Percentiles rank a stretch among this genome's conserved stretches.
These are phyloP conservation scores for Ammodytes marinus DNA, from an alignment of 2,113 vertebrate species.

Conservation along the genomic window DNA sequence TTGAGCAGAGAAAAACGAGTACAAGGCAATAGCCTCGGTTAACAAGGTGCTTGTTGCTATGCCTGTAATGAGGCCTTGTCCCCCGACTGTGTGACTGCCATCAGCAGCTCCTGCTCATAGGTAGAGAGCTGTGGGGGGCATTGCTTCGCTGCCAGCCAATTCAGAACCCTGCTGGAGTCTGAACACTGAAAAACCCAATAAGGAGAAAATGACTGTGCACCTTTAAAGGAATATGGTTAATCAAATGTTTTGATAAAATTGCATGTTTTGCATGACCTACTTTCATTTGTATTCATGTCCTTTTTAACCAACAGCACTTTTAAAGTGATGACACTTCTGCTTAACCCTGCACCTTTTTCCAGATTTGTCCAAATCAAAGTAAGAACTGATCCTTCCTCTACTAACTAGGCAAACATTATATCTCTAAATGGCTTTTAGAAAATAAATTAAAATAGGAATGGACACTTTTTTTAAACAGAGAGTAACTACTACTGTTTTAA, in stretches of 20 bases:
- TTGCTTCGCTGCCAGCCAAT: conserved; percentile 43
- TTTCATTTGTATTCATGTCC: neutral
- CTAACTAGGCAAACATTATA: too few species aligned
- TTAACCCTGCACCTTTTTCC: neutral
- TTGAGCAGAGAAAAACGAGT: neutral
- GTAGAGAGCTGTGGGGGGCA: conserved; percentile 16
- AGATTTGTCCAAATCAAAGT: neutral
- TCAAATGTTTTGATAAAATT: neutral
- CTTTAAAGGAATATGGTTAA: neutral
- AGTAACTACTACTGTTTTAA: neutral
- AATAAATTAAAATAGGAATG: neutral
- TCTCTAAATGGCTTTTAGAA: neutral
- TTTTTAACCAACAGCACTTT: neutral
- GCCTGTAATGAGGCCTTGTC: conserved; percentile 2
- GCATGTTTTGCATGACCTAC: neutral
- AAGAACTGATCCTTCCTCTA: neutral
- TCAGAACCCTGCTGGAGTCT: conserved; percentile 47
- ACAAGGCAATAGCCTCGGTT: neutral
- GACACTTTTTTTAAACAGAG: neutral
- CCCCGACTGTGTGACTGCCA: conserved; percentile 5
- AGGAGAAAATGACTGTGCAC: neutral
- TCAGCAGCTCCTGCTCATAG: conserved; percentile 7
- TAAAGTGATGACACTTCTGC: neutral
- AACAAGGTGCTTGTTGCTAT: neutral
- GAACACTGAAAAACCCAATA: conserved; percentile 34